Evolutionary conservation across 2,113 vertebrate genomes (phyloP).

Genomic region (Hydropotes inermis): DNA sequence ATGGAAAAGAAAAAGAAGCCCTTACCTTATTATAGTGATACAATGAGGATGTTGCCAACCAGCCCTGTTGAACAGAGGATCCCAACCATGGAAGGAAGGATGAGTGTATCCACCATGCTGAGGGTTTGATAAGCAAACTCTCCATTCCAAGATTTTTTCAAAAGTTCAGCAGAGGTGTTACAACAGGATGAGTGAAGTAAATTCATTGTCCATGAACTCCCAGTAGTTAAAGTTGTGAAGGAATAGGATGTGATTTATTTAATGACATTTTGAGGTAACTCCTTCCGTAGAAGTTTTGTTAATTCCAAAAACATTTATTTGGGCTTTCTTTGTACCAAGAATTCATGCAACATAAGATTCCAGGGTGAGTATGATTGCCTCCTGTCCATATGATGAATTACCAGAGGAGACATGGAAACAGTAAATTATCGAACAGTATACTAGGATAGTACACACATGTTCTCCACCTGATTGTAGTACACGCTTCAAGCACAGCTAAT

Average conservation of each 20-base stretch:
- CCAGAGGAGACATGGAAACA: neutral
- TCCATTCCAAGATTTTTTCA: conserved; percentile 60
- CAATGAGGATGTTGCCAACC: conserved; percentile 74
- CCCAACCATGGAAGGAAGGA: conserved; percentile 75
- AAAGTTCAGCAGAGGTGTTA: conserved; percentile 55
- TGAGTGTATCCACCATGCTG: conserved; percentile 69
- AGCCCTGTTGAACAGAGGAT: conserved; percentile 77
- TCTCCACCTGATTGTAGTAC: neutral
- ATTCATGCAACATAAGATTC: neutral
- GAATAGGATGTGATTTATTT: conserved; percentile 28
- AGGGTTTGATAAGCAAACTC: conserved; percentile 59
- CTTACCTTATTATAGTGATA: conserved; percentile 76
- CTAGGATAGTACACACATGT: neutral
- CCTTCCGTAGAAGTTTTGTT: neutral
- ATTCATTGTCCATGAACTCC: conserved; percentile 58
- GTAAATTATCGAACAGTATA: neutral
- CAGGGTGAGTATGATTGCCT: neutral
- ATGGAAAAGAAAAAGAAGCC: neutral
- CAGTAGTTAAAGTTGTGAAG: conserved; percentile 26
- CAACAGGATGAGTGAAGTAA: conserved; percentile 52
- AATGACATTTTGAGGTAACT: neutral
- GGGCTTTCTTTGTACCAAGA: neutral
- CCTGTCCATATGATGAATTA: neutral
- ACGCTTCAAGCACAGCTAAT: neutral
- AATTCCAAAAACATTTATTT: neutral